Base-by-base conservation (phyloP, 1,140 invertebrate species). In the Pseudoatta argentina region DNA sequence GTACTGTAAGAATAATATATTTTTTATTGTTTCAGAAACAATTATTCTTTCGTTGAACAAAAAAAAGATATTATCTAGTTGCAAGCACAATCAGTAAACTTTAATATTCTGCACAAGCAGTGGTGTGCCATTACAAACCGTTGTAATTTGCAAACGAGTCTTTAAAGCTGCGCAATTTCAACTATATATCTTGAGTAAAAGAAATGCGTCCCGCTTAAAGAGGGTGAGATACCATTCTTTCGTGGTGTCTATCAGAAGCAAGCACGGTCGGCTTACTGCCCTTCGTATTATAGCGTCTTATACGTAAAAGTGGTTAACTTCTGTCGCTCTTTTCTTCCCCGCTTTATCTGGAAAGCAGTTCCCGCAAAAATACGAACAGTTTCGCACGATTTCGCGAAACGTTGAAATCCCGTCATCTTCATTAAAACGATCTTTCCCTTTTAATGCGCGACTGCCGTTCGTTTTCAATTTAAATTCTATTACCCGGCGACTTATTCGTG, bases 121-220 rank as follows among this genome's bases (percentile, higher is more conserved):
- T 24, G 21, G 18, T 57, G 10, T 16, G 75, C 4, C 2, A 48
- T 27, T 7, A 27, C 12, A 3, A 55, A 69, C 27, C 3, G 21
- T 64, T 57, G 64, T 69, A 75, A 83, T 67, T 73, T n/a, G 39
- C n/a, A 63, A 87, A 77, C 63, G 57, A 76, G 51, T 59, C 51
- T 67, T 75, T 30, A 48, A 48, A 39, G 63, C 53, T 59, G 10
- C 30, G 44, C 51, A 85, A 87, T 85, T 64, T 53, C 53, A 44
- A 53, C 18, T 53, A 67, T 87, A 76, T 63, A 63, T 85, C 64
- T 87, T n/a, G 81, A 87, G 44, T 61, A 51, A 77, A 85, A 77
- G 72, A 85, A 87, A 87, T 75, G 72, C 44, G 64, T 48, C 14
- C 48, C 24, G 48, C 24, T 53, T 73, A 53, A 34, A n/a, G 8